phyloP scores from a whole-genome alignment of 2,797 vertebrate genomes.

The Brotula barbata region DNA sequence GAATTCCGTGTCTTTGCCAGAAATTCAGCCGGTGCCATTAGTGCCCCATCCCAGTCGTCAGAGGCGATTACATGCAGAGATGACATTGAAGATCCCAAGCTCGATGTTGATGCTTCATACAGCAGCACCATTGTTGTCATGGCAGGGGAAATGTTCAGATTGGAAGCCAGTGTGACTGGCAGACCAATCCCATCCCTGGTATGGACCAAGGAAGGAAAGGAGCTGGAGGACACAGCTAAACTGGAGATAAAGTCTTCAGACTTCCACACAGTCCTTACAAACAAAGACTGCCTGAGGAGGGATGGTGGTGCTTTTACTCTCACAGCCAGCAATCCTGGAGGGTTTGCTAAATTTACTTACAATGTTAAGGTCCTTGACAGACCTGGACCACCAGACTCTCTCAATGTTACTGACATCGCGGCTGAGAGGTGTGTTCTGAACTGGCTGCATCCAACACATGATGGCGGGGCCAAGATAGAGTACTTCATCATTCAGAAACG shows the following conservation, averaged over 20 bases:
- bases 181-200: constrained; percentile 90
- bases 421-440: constrained; percentile 95
- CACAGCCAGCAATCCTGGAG: constrained; percentile 95
- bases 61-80: constrained; percentile 94
- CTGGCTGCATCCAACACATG: constrained; percentile 94
- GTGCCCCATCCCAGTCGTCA: constrained; percentile 91
- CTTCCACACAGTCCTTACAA: constrained; percentile 88
- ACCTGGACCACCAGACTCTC: constrained; percentile 94
- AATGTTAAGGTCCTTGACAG: constrained; percentile 96
- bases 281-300: constrained; percentile 92
- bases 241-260: constrained; percentile 92
- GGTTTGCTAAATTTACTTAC: constrained; percentile 95
- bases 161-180: constrained; percentile 91
- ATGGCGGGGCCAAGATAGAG: constrained; percentile 95
- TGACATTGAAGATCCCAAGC: constrained; percentile 93
- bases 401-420: constrained; percentile 87
- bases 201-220: constrained; percentile 97
- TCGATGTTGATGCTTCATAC: constrained; percentile 90
- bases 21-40: constrained; percentile 93
- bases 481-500: constrained; percentile 95
- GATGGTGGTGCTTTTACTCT: constrained; percentile 91
- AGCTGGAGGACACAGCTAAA: constrained; percentile 91
- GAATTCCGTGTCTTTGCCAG: constrained; percentile 96
- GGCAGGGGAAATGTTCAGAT: constrained; percentile 94
- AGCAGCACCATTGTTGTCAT: constrained; percentile 89